Conservation (phyloP, 2,888 invertebrate species). For the Heliconius sara region DNA sequence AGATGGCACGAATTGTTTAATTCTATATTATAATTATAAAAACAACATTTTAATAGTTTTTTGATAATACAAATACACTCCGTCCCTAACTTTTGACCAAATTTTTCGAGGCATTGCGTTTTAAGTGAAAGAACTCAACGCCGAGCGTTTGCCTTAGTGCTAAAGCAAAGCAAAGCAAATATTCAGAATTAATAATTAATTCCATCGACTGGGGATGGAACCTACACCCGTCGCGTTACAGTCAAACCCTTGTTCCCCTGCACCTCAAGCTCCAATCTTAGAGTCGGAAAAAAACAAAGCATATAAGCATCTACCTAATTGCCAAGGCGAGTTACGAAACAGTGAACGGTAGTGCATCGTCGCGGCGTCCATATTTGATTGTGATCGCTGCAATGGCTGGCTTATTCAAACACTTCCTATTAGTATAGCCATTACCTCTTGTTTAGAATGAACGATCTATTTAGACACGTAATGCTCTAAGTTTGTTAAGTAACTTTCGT, state of each 20-base stretch:
- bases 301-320: constrained; percentile 2
- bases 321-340: constrained; percentile 36
- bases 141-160: no score
- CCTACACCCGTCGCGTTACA: no score
- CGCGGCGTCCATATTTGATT: constrained; percentile 37
- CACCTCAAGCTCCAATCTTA: neutral
- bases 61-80: no score
- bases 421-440: constrained; percentile 29
- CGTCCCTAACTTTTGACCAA: no score
- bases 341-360: constrained; percentile 40
- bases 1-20: constrained; percentile 5
- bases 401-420: constrained; percentile 29
- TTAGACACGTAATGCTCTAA: constrained; percentile 27
- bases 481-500: constrained; percentile 17
- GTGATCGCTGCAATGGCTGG: constrained; percentile 37
- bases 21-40: neutral
- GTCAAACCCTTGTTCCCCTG: no score
- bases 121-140: no score
- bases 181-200: no score
- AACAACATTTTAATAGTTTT: neutral
- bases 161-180: no score
- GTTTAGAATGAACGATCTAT: constrained; percentile 20
- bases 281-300: neutral
- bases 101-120: no score
- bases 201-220: no score